phyloP scores from a whole-genome alignment of 2,113 vertebrate species.

The Anhinga rufa region DNA sequence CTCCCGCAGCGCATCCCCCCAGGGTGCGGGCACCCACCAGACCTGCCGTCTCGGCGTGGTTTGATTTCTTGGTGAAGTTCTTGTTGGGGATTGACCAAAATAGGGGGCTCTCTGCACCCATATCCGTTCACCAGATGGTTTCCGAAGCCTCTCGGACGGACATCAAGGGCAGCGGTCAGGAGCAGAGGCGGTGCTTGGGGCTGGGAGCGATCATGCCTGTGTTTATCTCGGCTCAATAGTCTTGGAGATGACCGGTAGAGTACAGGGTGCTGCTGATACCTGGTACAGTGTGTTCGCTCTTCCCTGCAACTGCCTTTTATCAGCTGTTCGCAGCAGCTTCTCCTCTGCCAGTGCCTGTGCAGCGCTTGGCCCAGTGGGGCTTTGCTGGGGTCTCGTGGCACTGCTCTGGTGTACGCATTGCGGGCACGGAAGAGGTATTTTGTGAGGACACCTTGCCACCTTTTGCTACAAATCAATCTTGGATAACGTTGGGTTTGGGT shows the following conservation, averaged over 20 bases:
- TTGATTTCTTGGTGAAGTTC: not conserved
- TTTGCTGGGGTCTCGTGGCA: not conserved
- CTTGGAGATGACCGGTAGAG: not conserved
- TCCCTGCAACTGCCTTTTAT: not conserved
- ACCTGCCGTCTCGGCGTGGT: rapidly evolving
- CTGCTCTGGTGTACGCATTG: rapidly evolving
- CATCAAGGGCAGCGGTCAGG: not conserved
- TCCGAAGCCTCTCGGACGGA: not conserved
- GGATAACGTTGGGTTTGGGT: not conserved
- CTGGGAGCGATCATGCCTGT: rapidly evolving
- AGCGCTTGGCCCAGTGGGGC: not conserved
- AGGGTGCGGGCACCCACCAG: not conserved
- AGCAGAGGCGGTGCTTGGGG: not conserved
- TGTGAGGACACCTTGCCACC: not conserved
- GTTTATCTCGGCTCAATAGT: rapidly evolving
- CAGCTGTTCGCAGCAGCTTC: not conserved
- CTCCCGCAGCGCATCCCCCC: not conserved
- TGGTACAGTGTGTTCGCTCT: rapidly evolving
- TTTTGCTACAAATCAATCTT: not conserved
- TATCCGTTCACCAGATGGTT: not conserved
- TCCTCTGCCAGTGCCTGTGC: too few relatives aligned
- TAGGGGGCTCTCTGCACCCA: rapidly evolving
- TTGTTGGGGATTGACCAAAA: too few relatives aligned
- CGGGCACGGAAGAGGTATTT: not conserved
- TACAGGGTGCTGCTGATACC: not conserved